Percentiles rank a stretch among this genome's conserved stretches.
phyloP scores from a whole-genome alignment of 2,113 vertebrate genomes.

The Spermophilus dauricus region DNA sequence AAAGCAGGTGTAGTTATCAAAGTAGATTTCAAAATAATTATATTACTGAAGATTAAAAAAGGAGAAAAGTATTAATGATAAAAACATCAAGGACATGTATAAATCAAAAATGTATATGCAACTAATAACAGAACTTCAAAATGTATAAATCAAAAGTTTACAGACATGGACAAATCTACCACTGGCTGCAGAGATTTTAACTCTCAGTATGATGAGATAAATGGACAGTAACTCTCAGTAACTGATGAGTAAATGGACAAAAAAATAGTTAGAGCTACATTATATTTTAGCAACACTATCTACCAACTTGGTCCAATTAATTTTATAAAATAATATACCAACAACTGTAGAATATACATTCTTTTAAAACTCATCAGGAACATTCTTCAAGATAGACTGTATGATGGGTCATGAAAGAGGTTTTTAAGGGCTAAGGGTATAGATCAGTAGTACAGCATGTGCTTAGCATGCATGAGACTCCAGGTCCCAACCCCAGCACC shows the following conservation, averaged over 20 bases:
- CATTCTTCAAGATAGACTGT: no score
- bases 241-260: neutral
- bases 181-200: neutral
- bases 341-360: neutral
- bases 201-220: no score
- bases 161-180: neutral
- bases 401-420: no score
- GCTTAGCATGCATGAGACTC: no score
- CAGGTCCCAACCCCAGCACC: no score
- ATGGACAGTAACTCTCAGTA: neutral
- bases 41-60: neutral
- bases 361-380: no score
- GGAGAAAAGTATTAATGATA: neutral
- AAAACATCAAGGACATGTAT: neutral
- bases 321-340: neutral
- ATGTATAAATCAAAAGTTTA: neutral
- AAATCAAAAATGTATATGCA: neutral
- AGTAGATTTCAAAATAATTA: neutral
- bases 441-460: no score
- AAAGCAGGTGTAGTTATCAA: neutral
- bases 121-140: neutral
- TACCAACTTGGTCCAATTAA: neutral
- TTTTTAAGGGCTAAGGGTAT: no score
- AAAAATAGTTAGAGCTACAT: neutral
- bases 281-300: neutral